Evolutionary conservation across 2,797 vertebrate species (phyloP).

Genomic region (Phataginus tetradactyla): DNA sequence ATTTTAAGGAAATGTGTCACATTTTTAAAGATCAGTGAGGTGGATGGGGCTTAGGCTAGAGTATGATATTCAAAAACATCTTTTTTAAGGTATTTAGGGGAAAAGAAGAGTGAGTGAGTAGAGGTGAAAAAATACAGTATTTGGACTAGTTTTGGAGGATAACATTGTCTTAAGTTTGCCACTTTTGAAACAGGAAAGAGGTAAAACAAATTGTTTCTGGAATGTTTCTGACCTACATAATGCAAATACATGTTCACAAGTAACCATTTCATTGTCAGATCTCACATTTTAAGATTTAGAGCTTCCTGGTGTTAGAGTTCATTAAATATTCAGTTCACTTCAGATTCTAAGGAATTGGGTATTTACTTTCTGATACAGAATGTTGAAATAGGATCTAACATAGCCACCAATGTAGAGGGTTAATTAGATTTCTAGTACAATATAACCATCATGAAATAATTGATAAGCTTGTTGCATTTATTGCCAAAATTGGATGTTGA

Average conservation of each 20-base stretch:
- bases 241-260: background rate
- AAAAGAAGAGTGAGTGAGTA: background rate
- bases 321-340: conserved; percentile 61
- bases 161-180: conserved; percentile 36
- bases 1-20: conserved; percentile 16
- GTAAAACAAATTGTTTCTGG: background rate
- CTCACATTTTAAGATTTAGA: conserved; percentile 54
- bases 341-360: conserved; percentile 25
- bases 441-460: conserved; percentile 19
- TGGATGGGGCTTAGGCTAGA: background rate
- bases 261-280: background rate
- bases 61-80: background rate
- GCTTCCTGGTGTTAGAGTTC: conserved; percentile 8
- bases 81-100: background rate
- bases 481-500: conserved; percentile 51
- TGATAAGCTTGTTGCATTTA: conserved; percentile 42
- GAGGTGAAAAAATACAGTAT: background rate
- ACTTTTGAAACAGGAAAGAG: conserved; percentile 35
- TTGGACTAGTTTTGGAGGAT: background rate
- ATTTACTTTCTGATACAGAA: conserved; percentile 38
- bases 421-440: conserved; percentile 50
- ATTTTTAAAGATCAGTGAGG: background rate
- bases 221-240: background rate
- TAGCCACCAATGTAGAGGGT: conserved; percentile 26
- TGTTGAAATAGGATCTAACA: conserved; percentile 40